Evolutionary conservation across 2,888 invertebrate species (phyloP).

Genomic region (Agrotis puta): DNA sequence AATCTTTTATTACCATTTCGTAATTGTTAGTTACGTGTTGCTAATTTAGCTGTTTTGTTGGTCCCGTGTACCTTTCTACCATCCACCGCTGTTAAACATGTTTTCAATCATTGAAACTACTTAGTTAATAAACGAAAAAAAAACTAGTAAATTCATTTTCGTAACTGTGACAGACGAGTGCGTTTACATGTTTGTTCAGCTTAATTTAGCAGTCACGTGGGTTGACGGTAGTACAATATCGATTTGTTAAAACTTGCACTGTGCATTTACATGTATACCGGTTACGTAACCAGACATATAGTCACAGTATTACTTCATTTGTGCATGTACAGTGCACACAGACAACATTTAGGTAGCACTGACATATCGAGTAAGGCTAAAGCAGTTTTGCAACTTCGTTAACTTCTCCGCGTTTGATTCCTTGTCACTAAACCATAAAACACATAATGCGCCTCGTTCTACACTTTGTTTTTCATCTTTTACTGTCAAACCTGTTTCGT

Average conservation of each 20-base stretch:
- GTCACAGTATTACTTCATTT: constrained; percentile 57
- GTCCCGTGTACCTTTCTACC: constrained; percentile 12
- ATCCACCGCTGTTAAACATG: background rate
- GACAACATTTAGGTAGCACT: constrained; percentile 36
- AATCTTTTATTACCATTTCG: constrained; percentile 29
- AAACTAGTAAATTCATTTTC: constrained; percentile 27
- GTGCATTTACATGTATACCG: constrained; percentile 51
- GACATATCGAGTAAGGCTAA: constrained; percentile 49
- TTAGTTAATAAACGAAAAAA: constrained; percentile 28
- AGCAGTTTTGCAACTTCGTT: constrained; percentile 63
- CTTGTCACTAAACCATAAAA: constrained; percentile 65
- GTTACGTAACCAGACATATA: constrained; percentile 57
- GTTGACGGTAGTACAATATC: constrained; percentile 44
- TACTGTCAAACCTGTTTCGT: constrained; percentile 45
- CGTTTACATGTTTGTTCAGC: constrained; percentile 52
- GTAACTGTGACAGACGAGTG: constrained; percentile 46
- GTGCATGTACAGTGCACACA: constrained; percentile 47
- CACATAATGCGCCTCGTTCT: constrained; percentile 56
- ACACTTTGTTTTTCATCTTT: constrained; percentile 60
- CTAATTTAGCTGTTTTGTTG: constrained; percentile 21
- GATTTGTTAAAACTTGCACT: constrained; percentile 54
- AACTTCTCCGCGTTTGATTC: constrained; percentile 63
- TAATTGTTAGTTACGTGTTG: constrained; percentile 1
- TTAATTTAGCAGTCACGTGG: constrained; percentile 49
- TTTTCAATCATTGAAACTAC: constrained; percentile 19